A percentile compares a stretch with the other conserved stretches of the same genome.
These are phyloP conservation scores for Oenanthe melanoleuca DNA, from an alignment of 2,113 vertebrate species.

Conservation along the genomic window DNA sequence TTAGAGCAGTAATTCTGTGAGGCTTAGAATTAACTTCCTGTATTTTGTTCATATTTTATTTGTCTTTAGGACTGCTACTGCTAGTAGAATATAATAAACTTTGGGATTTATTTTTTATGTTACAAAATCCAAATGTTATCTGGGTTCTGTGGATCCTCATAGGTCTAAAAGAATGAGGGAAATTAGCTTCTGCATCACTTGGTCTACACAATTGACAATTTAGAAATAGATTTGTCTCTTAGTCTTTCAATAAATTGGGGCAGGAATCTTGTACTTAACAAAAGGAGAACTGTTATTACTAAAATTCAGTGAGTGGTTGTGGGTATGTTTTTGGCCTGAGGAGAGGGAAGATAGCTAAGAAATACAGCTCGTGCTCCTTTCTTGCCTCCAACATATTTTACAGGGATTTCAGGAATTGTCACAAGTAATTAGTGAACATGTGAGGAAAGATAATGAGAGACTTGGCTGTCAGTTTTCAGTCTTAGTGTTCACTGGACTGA, in stretches of 20 bases:
- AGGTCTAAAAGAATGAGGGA: conserved; percentile 24
- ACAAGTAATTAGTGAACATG: background rate
- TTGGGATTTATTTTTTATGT: conserved; percentile 14
- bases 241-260: background rate
- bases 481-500: background rate
- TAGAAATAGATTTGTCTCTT: conserved; percentile 35
- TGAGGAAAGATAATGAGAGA: background rate
- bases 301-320: background rate
- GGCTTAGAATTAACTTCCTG: conserved; percentile 17
- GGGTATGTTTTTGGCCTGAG: background rate
- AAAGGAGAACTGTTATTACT: background rate
- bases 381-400: background rate
- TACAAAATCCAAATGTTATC: conserved; percentile 30
- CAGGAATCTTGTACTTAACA: background rate
- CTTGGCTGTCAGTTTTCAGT: background rate
- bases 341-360: background rate
- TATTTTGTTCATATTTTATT: background rate
- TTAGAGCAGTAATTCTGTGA: conserved; percentile 15
- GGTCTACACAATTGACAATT: background rate
- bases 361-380: background rate
- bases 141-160: background rate
- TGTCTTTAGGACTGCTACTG: background rate
- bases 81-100: background rate
- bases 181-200: conserved; percentile 49
- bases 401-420: background rate